Percentiles rank a stretch among this genome's conserved stretches.
phyloP scores from a whole-genome alignment of 2,888 invertebrate species.

The Ophraella communa region DNA sequence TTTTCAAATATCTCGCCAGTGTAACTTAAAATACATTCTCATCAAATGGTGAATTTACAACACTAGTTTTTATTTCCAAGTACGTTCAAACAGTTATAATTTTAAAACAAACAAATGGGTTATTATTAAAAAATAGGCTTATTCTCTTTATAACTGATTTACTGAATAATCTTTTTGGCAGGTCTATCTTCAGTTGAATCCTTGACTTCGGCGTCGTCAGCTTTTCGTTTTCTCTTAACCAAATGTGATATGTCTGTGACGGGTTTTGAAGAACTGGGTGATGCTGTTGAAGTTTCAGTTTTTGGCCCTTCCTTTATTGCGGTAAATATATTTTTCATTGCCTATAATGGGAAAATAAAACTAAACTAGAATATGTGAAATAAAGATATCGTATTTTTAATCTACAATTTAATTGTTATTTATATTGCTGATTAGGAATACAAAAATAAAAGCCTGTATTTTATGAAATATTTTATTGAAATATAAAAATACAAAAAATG shows the following conservation, averaged over 20 bases:
- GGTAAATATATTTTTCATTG: constrained; percentile 39
- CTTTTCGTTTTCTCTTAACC: constrained; percentile 78
- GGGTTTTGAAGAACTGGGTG: constrained; percentile 61
- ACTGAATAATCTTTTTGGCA: constrained; percentile 62
- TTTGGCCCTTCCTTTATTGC: constrained; percentile 24
- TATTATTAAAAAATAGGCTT: background rate
- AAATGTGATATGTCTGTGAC: constrained; percentile 82
- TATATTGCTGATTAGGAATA: background rate
- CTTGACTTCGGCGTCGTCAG: constrained; percentile 64
- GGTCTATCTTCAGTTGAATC: constrained; percentile 54
- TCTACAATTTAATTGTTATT: no score
- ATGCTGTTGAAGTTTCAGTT: constrained; percentile 11
- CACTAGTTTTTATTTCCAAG: no score
- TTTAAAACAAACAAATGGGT: background rate
- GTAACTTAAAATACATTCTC: no score
- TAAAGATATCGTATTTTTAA: no score
- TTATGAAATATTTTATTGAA: background rate
- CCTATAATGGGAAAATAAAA: constrained; percentile 35
- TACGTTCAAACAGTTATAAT: no score
- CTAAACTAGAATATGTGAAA: background rate
- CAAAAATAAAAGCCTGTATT: background rate
- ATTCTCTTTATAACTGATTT: background rate
- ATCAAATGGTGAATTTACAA: no score
- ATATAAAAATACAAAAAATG: background rate
- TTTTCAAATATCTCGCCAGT: no score